A percentile compares a stretch with the other conserved stretches of the same genome.
These are phyloP conservation scores for Drosophila testacea DNA, from an alignment of 2,888 invertebrate species.

Conservation along the genomic window DNA sequence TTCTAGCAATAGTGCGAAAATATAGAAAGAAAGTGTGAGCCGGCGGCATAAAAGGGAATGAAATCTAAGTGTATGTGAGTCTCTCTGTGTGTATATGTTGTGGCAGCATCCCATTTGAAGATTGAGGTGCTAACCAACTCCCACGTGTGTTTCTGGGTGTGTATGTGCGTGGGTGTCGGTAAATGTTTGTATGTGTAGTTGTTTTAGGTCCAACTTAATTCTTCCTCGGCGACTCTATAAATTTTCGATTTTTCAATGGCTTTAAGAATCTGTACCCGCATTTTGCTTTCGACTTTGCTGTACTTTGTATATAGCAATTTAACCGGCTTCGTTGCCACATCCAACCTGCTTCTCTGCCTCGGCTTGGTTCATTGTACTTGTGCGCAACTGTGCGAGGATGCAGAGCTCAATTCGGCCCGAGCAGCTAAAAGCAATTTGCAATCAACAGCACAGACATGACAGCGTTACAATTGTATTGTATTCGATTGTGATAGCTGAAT, in stretches of 20 bases:
- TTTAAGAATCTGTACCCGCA: slow-evolving; percentile 30
- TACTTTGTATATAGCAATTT: slow-evolving; percentile 11
- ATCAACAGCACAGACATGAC: slow-evolving; percentile 50
- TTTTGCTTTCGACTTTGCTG: slow-evolving; percentile 15
- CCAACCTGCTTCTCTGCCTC: slow-evolving; percentile 1
- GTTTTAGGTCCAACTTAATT: slow-evolving; percentile 24
- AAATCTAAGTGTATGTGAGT: slow-evolving; percentile 36
- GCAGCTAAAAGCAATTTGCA: slow-evolving; percentile 57
- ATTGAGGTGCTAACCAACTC: slow-evolving; percentile 21
- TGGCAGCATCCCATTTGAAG: slow-evolving; percentile 47
- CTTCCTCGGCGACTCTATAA: slow-evolving; percentile 49
- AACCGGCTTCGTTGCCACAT: slow-evolving; percentile 33
- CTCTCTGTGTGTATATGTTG: neutral
- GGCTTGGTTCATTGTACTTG: slow-evolving; percentile 55
- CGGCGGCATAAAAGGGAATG: slow-evolving; percentile 3
- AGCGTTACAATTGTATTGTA: slow-evolving; percentile 42
- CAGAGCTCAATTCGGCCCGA: slow-evolving; percentile 18
- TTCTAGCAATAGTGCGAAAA: neutral
- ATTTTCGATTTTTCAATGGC: slow-evolving; percentile 67
- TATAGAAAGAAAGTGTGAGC: neutral
- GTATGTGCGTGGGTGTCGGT: slow-evolving; percentile 1
- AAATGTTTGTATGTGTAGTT: slow-evolving; percentile 8
- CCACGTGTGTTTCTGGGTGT: slow-evolving; percentile 8
- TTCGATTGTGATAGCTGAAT: slow-evolving; percentile 20
- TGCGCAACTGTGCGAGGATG: slow-evolving; percentile 48